Percentiles rank a stretch among this genome's conserved stretches.
Evolutionary conservation across 1,140 invertebrate species (phyloP).

Genomic region (Pseudomyrmex dendroicus): DNA sequence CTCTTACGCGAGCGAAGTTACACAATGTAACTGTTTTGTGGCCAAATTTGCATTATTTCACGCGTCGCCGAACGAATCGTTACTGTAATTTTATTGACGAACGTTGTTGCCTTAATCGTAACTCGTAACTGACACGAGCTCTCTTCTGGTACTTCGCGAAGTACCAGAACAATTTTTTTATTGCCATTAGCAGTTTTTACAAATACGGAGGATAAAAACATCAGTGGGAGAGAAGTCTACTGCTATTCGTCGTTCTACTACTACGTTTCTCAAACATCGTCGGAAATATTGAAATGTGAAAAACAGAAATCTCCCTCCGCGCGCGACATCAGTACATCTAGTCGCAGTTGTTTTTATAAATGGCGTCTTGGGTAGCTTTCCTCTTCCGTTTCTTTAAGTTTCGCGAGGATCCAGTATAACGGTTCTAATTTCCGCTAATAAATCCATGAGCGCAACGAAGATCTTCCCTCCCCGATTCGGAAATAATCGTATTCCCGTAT

Average conservation of each 20-base stretch:
- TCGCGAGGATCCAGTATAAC: slow-evolving; percentile 67
- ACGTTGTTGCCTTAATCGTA: slow-evolving; percentile 13
- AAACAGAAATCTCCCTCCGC: slow-evolving; percentile 1
- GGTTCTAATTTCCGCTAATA: slow-evolving; percentile 83
- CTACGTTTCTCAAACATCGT: neutral
- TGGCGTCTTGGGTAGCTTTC: slow-evolving; percentile 42
- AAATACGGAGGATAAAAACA: neutral
- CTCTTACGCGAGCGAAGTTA: slow-evolving; percentile 46
- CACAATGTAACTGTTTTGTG: slow-evolving; percentile 63
- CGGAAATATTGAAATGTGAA: slow-evolving; percentile 19
- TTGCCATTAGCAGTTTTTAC: neutral
- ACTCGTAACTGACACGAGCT: neutral
- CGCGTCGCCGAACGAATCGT: slow-evolving; percentile 33
- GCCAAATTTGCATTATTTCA: slow-evolving; percentile 60
- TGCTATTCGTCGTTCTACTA: no score
- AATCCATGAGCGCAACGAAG: slow-evolving; percentile 78
- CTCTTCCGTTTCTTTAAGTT: slow-evolving; percentile 66
- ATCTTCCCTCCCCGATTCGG: slow-evolving; percentile 68
- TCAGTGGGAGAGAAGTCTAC: neutral
- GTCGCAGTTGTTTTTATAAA: slow-evolving; percentile 49
- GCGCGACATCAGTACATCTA: slow-evolving; percentile 17
- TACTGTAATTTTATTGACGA: slow-evolving; percentile 58
- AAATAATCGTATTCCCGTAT: slow-evolving; percentile 83
- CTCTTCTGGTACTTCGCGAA: neutral
- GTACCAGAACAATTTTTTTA: no score